Evolutionary conservation across 2,113 vertebrate species (phyloP), one percentile per base, ranked within the genome.

Genomic region (Ptilorrhoa leucosticta): DNA sequence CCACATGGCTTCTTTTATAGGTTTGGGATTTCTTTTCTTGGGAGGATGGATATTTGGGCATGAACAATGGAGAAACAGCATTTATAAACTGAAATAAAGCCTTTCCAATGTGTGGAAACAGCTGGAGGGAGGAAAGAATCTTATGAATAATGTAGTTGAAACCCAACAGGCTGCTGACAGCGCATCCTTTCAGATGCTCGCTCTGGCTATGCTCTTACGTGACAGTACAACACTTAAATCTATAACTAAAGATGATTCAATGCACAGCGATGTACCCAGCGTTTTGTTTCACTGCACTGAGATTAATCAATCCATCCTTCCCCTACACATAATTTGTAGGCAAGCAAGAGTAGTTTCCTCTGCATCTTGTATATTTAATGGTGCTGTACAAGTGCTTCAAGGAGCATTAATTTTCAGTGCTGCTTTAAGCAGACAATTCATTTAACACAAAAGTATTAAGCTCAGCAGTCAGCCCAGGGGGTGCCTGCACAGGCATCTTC

Each of bases 51-150:
- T 90, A 58, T 63, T 60, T 90, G 75, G 66, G 47, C 51, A 93
- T 5, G 54, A 95, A 85, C 82, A 95, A 85, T 73, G 24, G 91
- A 51, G 35, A 90, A 94, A 73, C 24, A 71, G 33, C n/a, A 56
- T 90, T 88, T 92, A 63, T 70, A 88, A 94, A 94, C 30, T 60
- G 58, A 90, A 96, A 86, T 50, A 51, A 95, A 83, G 76, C 42
- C 69, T 81, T 94, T 87, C n/a, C 44, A 80, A 31, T 70, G 80
- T 96, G 83, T 93, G 76, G 79, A 83, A 92, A 92, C 35, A 95
- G 92, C 94, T 93, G 83, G 85, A 94, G 75, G 68, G 71, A 88
- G 51, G 71, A 91, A 93, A 58, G 40, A 77, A 48, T 60, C 44
- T 33, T 83, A 87, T 45, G 33, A 96, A 88, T 92, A 93, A 78